Percentiles rank a stretch among this genome's conserved stretches.
Conservation (phyloP, 2,113 vertebrate species). For the Pituophis catenifer region DNA sequence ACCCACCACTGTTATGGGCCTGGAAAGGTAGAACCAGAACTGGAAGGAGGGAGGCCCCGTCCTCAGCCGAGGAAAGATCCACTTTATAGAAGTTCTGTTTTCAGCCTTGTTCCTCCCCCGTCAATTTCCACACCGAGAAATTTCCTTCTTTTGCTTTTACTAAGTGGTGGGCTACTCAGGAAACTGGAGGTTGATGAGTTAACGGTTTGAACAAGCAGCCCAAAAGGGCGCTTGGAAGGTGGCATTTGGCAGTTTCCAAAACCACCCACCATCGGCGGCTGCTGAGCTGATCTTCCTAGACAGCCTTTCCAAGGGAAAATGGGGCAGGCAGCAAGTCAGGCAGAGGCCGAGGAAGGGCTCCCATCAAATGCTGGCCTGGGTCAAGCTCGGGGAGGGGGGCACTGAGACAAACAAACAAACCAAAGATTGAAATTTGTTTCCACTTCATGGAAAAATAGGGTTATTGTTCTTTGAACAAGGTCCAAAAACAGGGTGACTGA, state of each 20-base stretch:
- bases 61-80: conserved; percentile 30
- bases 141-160: conserved; percentile 64
- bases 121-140: conserved; percentile 60
- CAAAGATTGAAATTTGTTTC: neutral
- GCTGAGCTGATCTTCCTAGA: conserved; percentile 8
- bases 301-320: too few species aligned
- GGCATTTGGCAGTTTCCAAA: conserved; percentile 58
- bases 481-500: neutral
- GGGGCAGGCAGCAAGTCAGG: too few species aligned
- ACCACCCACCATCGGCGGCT: conserved; percentile 27
- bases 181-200: conserved; percentile 62
- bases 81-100: conserved; percentile 9
- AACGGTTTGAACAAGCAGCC: conserved; percentile 62
- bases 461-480: neutral
- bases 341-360: neutral
- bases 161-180: conserved; percentile 58
- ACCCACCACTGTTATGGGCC: neutral
- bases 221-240: conserved; percentile 65
- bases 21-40: neutral
- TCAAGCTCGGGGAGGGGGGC: too few species aligned
- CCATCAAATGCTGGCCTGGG: neutral
- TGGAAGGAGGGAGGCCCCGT: neutral
- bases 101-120: conserved; percentile 57
- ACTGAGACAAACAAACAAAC: neutral
- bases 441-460: neutral